Conservation (phyloP, 2,113 vertebrate species). For the Psephotus haematonotus region DNA sequence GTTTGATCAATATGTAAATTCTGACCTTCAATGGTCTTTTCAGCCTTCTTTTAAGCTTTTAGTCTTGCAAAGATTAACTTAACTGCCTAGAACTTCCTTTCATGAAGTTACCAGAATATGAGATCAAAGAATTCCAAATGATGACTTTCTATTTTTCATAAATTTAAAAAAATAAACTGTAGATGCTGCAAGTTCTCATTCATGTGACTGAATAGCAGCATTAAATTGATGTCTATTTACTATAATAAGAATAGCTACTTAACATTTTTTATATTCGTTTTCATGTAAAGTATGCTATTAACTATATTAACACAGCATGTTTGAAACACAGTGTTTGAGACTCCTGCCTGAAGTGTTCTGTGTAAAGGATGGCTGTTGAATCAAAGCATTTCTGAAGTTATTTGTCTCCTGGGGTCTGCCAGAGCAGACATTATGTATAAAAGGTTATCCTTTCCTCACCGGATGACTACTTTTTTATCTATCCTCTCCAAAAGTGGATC, state of each 20-base stretch:
- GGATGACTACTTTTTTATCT: neutral
- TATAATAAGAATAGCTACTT: neutral
- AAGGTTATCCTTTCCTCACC: neutral
- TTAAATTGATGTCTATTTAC: neutral
- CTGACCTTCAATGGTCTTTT: constrained; percentile 84
- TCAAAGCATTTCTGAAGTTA: neutral
- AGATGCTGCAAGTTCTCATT: neutral
- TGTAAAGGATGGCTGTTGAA: neutral
- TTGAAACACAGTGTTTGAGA: neutral
- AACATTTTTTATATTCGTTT: neutral
- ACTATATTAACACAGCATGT: neutral
- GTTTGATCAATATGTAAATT: constrained; percentile 86
- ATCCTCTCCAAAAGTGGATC: neutral
- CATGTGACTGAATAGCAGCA: neutral
- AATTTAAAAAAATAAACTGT: neutral
- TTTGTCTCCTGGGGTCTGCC: neutral
- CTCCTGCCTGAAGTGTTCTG: neutral
- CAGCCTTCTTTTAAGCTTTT: constrained; percentile 78
- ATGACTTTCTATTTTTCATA: neutral
- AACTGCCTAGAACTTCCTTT: constrained; percentile 72
- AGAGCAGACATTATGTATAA: neutral
- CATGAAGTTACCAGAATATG: constrained; percentile 54
- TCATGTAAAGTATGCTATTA: neutral
- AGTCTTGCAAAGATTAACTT: constrained; percentile 79
- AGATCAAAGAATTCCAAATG: neutral